These are phyloP conservation scores for Bucco capensis DNA, from an alignment of 2,113 vertebrate species.

Conservation along the genomic window DNA sequence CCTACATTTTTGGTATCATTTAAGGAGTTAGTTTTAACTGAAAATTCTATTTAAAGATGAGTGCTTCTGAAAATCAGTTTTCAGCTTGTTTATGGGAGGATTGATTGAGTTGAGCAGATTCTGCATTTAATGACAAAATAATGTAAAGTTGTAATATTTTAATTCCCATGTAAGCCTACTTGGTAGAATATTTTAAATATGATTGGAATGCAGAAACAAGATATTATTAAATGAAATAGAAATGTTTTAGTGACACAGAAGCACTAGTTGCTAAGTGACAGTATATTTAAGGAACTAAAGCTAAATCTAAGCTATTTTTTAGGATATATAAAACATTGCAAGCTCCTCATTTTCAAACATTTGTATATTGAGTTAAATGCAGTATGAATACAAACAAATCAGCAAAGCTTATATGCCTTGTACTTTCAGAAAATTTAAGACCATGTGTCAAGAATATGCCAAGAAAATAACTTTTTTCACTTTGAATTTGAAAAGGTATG, in stretches of 20 bases:
- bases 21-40: not conserved
- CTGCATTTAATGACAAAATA: conserved; percentile 29
- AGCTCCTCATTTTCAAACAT: not conserved
- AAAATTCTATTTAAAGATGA: not conserved
- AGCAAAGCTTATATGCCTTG: not conserved
- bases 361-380: not conserved
- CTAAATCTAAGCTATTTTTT: not conserved
- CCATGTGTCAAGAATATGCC: not conserved
- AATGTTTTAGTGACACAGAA: not conserved
- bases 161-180: not conserved
- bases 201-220: not conserved
- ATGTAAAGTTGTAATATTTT: not conserved
- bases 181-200: not conserved
- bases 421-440: not conserved
- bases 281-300: not conserved
- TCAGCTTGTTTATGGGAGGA: not conserved
- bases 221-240: conserved; percentile 24
- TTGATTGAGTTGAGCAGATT: conserved; percentile 18
- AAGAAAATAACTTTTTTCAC: not conserved
- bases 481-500: not conserved
- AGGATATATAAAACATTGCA: not conserved
- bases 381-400: not conserved
- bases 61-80: conserved; percentile 8
- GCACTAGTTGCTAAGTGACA: not conserved
- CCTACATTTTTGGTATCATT: not conserved